A percentile compares a stretch with the other conserved stretches of the same genome.
phyloP scores from a whole-genome alignment of 2,113 vertebrate species.

The Mesitornis unicolor region DNA sequence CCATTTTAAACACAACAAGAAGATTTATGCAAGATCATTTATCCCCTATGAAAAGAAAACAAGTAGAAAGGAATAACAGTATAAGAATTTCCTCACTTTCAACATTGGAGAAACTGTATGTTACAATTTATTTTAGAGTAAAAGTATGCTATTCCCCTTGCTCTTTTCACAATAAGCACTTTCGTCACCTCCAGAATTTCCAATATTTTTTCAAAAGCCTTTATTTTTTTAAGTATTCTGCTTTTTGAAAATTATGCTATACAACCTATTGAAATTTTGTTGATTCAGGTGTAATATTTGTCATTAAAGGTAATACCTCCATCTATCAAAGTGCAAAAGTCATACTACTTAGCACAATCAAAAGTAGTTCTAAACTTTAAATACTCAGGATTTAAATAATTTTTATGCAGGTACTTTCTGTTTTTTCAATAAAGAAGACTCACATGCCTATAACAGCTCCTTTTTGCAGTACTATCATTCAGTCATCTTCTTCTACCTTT shows the following conservation, averaged over 20 bases:
- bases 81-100: not conserved
- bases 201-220: not conserved
- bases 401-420: not conserved
- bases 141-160: not conserved
- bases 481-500: not conserved
- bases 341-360: not conserved
- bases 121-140: not conserved
- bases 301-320: not conserved
- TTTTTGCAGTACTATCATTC: not conserved
- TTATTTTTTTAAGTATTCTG: not conserved
- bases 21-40: no score
- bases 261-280: not conserved
- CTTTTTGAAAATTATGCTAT: not conserved
- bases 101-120: not conserved
- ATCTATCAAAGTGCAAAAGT: not conserved
- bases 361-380: not conserved
- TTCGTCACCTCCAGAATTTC: not conserved
- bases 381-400: not conserved
- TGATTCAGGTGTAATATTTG: not conserved
- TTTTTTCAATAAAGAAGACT: not conserved
- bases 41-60: not conserved
- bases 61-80: not conserved
- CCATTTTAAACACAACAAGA: not conserved
- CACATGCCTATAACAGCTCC: not conserved
- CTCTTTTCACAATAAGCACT: not conserved